Evolutionary conservation across 2,888 invertebrate genomes (phyloP).

Genomic region (Axea sp.): DNA sequence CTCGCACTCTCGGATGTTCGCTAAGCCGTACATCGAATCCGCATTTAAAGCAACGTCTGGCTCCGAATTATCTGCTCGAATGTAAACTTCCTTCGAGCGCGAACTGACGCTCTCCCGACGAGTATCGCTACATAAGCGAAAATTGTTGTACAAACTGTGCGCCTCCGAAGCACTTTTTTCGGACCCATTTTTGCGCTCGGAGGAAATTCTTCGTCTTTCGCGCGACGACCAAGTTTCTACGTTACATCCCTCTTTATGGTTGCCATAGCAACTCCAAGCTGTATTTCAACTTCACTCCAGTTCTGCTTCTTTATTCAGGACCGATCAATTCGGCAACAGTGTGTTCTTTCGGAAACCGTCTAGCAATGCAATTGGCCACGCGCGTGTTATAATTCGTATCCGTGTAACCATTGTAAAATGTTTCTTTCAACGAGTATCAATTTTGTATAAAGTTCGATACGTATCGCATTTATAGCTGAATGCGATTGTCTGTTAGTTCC

Average conservation of each 20-base stretch:
- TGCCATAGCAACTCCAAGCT: slow-evolving; percentile 56
- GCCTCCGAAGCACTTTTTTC: slow-evolving; percentile 1
- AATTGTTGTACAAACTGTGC: neutral
- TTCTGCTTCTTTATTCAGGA: slow-evolving; percentile 57
- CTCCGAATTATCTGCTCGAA: slow-evolving; percentile 7
- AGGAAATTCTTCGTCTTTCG: slow-evolving; percentile 24
- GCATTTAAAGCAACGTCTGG: slow-evolving; percentile 40
- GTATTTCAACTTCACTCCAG: slow-evolving; percentile 61
- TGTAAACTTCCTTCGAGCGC: neutral
- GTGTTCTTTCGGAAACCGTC: slow-evolving; percentile 46
- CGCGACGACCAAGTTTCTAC: slow-evolving; percentile 16
- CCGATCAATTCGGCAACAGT: slow-evolving; percentile 61
- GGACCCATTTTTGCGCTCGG: slow-evolving; percentile 21
- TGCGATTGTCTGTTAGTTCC: too few relatives aligned
- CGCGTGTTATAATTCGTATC: neutral
- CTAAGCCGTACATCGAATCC: slow-evolving; percentile 33
- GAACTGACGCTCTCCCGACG: slow-evolving; percentile 1
- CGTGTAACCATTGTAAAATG: too few relatives aligned
- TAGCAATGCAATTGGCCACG: slow-evolving; percentile 26
- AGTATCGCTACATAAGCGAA: slow-evolving; percentile 6
- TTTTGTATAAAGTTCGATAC: too few relatives aligned
- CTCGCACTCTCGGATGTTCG: slow-evolving; percentile 31
- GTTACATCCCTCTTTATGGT: slow-evolving; percentile 58
- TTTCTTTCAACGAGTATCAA: too few relatives aligned
- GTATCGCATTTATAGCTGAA: too few relatives aligned